Conservation (phyloP, 1,140 invertebrate genomes). For the Aporrectodea caliginosa region DNA sequence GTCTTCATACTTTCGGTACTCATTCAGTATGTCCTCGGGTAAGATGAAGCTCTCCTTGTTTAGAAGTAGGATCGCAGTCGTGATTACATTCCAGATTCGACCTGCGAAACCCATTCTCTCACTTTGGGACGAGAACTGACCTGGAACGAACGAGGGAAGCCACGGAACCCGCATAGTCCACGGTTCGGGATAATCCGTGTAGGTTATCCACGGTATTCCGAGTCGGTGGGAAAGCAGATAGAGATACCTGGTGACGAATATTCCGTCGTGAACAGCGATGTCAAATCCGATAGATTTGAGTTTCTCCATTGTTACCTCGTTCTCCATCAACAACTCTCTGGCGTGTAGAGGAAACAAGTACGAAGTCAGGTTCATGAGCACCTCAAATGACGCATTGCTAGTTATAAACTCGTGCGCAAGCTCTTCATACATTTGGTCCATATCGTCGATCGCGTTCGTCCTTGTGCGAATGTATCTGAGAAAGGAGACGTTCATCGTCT, state of each 20-base stretch:
- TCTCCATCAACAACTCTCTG: no score
- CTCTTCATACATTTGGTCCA: no score
- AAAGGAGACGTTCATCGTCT: no score
- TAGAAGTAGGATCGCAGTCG: background rate
- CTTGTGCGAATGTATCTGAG: no score
- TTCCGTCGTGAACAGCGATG: constrained; percentile 10
- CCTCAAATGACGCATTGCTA: no score
- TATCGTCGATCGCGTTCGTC: no score
- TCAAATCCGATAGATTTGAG: no score
- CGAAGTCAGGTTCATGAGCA: no score
- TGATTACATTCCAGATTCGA: background rate
- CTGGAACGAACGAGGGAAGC: constrained; percentile 12
- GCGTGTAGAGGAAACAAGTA: no score
- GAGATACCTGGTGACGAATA: constrained; percentile 4
- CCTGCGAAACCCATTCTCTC: background rate
- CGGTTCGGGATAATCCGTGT: constrained; percentile 10
- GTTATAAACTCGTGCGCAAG: no score
- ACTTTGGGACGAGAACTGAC: background rate
- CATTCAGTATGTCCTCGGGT: background rate
- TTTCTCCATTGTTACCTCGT: no score
- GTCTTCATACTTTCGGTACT: background rate
- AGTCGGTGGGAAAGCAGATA: constrained; percentile 5
- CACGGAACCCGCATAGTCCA: constrained; percentile 8
- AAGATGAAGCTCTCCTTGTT: background rate
- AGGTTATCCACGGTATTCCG: constrained; percentile 14